Evolutionary conservation across 2,888 invertebrate genomes (phyloP).

Genomic region (Cynaeus angustus): DNA sequence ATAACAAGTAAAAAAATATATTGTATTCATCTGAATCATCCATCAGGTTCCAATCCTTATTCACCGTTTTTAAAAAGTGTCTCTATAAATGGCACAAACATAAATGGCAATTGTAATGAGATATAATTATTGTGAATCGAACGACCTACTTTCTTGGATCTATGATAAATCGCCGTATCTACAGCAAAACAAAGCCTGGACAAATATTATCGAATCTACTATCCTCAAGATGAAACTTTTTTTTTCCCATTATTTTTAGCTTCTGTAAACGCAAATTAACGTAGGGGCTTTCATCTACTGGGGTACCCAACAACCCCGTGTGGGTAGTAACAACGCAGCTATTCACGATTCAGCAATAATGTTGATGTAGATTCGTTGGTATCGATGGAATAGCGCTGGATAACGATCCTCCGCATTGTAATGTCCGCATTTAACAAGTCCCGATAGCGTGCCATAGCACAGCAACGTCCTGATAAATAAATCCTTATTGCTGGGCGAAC

Average conservation of each 20-base stretch:
- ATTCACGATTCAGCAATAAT: conserved; percentile 72
- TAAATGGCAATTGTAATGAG: neutral
- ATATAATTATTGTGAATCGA: neutral
- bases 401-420: conserved; percentile 72
- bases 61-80: neutral
- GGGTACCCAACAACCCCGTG: conserved; percentile 55
- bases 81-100: neutral
- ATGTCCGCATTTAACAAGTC: conserved; percentile 71
- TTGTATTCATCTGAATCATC: conserved; percentile 4
- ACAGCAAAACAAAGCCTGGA: no score
- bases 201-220: no score
- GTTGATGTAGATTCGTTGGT: conserved; percentile 71
- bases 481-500: conserved; percentile 67
- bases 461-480: conserved; percentile 67
- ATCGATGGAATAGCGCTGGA: conserved; percentile 70
- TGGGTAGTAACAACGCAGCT: conserved; percentile 68
- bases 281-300: conserved; percentile 8
- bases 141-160: neutral
- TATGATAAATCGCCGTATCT: neutral
- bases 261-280: conserved; percentile 2
- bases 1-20: neutral
- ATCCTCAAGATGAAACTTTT: no score
- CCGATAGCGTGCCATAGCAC: conserved; percentile 65
- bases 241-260: neutral
- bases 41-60: neutral